phyloP scores from a whole-genome alignment of 2,888 invertebrate species.

The Spilarctia lutea region DNA sequence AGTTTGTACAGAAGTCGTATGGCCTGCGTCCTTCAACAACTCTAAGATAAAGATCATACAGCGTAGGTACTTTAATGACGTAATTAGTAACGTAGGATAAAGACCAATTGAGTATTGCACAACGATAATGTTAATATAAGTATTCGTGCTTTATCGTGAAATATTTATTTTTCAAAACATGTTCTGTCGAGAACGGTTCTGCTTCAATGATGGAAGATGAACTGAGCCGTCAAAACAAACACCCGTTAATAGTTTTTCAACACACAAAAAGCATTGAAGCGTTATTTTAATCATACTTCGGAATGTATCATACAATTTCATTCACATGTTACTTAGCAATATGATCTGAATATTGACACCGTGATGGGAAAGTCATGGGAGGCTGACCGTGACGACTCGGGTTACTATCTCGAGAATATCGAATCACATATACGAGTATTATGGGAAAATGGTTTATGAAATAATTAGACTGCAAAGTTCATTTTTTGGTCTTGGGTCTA shows the following conservation, averaged over 20 bases:
- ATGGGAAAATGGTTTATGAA: constrained; percentile 39
- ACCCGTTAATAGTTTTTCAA: constrained; percentile 16
- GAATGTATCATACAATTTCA: constrained; percentile 29
- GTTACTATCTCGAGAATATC: constrained; percentile 71
- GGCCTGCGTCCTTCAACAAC: constrained; percentile 9
- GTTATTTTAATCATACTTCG: constrained; percentile 15
- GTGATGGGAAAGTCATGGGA: constrained; percentile 73
- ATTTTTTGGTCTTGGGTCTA: not conserved
- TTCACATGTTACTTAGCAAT: constrained; percentile 34
- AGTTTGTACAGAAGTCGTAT: constrained; percentile 12
- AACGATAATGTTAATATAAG: not conserved
- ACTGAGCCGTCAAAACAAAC: constrained; percentile 13
- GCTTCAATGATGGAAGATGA: not conserved
- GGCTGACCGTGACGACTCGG: constrained; percentile 71
- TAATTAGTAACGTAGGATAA: constrained; percentile 12
- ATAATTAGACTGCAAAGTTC: constrained; percentile 15
- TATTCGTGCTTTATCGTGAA: not conserved
- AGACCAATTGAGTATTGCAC: not conserved
- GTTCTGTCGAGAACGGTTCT: not conserved
- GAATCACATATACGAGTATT: constrained; percentile 44
- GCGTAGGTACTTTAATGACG: constrained; percentile 4
- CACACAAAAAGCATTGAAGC: constrained; percentile 15
- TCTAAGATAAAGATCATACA: constrained; percentile 18
- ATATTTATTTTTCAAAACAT: not conserved
- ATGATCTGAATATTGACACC: constrained; percentile 60